These are phyloP conservation scores for Plestiodon gilberti DNA, from an alignment of 2,113 vertebrate genomes.

Conservation along the genomic window DNA sequence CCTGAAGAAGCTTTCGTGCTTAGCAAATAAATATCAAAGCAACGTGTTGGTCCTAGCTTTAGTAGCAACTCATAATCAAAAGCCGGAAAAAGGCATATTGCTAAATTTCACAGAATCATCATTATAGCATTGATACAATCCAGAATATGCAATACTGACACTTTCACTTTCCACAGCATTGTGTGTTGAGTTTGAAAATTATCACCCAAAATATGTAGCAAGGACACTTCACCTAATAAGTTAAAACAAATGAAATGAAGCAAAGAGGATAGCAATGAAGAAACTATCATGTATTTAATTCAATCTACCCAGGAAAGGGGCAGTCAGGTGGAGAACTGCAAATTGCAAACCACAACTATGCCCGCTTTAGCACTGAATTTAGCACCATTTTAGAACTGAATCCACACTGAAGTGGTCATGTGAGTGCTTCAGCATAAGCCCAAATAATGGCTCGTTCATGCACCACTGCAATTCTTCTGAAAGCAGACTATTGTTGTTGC, in stretches of 20 bases:
- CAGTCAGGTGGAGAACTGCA: not conserved
- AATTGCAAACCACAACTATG: too few species aligned
- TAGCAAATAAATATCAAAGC: conserved; percentile 3
- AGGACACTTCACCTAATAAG: not conserved
- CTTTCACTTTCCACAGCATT: not conserved
- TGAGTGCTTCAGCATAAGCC: not conserved
- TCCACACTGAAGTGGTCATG: not conserved
- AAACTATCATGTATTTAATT: not conserved
- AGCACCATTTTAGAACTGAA: not conserved
- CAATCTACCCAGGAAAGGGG: not conserved
- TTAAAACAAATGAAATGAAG: not conserved
- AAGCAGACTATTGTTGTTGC: not conserved
- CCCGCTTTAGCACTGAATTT: too few species aligned
- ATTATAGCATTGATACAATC: not conserved
- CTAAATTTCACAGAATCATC: conserved; percentile 34
- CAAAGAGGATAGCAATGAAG: not conserved
- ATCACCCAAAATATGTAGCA: not conserved
- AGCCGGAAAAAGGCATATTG: conserved; percentile 23
- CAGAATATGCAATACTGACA: conserved; percentile 23
- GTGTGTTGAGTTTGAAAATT: not conserved
- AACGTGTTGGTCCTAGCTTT: not conserved
- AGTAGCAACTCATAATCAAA: conserved; percentile 11
- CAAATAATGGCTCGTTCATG: too few species aligned
- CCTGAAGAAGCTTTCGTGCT: conserved; percentile 10
- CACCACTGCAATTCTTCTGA: not conserved